These are phyloP conservation scores for Dryocosmus kuriphilus DNA, from an alignment of 2,888 invertebrate genomes.

Conservation along the genomic window DNA sequence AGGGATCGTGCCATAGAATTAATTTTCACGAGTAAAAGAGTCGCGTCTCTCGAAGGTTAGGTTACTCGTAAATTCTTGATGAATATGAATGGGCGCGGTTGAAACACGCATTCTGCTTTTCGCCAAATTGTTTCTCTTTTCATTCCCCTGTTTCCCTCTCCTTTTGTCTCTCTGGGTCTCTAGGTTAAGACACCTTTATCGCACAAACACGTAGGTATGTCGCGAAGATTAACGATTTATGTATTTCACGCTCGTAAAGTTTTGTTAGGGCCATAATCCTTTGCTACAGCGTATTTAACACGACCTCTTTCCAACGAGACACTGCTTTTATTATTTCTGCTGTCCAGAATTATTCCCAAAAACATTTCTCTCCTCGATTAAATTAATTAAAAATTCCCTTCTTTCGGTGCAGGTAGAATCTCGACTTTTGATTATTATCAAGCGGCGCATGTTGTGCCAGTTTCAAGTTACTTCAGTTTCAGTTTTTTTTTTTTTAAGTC, in stretches of 20 bases:
- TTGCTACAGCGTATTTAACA: constrained; percentile 15
- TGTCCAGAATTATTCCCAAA: neutral
- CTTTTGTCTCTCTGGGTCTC: constrained; percentile 40
- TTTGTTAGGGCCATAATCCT: constrained; percentile 31
- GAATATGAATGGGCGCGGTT: constrained; percentile 61
- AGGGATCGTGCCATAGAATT: constrained; percentile 60
- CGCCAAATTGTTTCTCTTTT: constrained; percentile 44
- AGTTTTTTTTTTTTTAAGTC: too few species aligned
- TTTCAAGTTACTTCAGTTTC: neutral
- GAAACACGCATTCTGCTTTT: constrained; percentile 50
- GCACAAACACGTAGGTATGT: constrained; percentile 24
- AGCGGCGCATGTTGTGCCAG: neutral
- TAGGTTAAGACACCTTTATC: constrained; percentile 43
- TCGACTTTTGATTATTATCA: neutral
- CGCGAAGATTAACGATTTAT: constrained; percentile 31
- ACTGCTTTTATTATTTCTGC: constrained; percentile 1
- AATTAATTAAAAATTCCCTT: neutral
- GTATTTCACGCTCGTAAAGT: constrained; percentile 30
- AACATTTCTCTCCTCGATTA: neutral
- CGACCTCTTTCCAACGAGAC: neutral
- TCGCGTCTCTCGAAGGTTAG: constrained; percentile 46
- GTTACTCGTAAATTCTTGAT: constrained; percentile 56
- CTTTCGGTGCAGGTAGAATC: neutral
- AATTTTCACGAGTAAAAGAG: constrained; percentile 55
- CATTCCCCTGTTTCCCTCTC: neutral